Base-by-base conservation (phyloP, 2,797 vertebrate species). In the Borostomias antarcticus region DNA sequence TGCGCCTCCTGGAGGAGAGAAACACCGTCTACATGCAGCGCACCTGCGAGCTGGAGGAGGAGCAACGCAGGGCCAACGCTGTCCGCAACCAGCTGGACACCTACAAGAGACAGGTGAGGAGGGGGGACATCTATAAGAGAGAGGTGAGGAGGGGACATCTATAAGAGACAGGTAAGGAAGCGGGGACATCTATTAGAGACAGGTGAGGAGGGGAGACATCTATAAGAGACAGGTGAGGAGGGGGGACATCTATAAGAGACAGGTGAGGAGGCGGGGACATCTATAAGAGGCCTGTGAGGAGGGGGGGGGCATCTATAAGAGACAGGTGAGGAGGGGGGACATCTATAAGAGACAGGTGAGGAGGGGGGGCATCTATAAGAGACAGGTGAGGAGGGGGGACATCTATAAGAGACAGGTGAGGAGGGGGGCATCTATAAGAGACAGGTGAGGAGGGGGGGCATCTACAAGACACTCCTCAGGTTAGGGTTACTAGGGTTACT, bases 31-130 rank as follows among this genome's bases (percentile, higher is more conserved):
- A 96, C 73, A 94, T 96, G 65, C 94, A 95, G 80, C 94, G 95
- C 70, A 96, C 96, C n/a, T 92, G 92, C 21, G 94, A 95, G 84
- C 92, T 96, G 86, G 95, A 97, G 85, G 94, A 96, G 25, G 95
- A 97, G 82, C 91, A 95, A n/a, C 93, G 94, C 25, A 73, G 93
- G 13, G 95, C 95, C 0, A 92, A 94, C 47, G 81, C 90, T 0
- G 87, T 91, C 33, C 94, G 95, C 2, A 82, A 62, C 13, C 95
- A 97, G 86, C 90, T 97, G 67, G 95, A 97, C 83, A 85, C 82
- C 17, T 95, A 94, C 82, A 92, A 92, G 83, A 90, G 91, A 83
- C 95, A 97, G 95, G 96, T 94, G 72, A 70, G 79, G 58, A 17
- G 9, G 2, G 3, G n/a, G 17, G 48, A 50, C 4, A 1, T 30